Percentiles rank a stretch among this genome's conserved stretches.
Conservation (phyloP, 2,888 invertebrate genomes). For the Nomada goodeniana region DNA sequence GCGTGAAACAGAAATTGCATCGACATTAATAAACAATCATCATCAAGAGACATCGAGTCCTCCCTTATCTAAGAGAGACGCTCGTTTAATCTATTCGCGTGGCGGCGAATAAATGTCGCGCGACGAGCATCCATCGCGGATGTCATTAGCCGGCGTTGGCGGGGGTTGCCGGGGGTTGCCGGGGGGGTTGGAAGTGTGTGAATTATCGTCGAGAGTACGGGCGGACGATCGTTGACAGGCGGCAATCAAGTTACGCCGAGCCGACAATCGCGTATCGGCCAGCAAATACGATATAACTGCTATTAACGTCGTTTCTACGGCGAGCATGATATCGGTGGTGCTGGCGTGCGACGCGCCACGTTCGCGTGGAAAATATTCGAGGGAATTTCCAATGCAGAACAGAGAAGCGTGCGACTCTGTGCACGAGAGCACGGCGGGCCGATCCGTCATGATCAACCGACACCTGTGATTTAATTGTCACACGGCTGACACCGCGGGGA, state of each 20-base stretch:
- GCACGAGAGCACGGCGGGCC: constrained; percentile 48
- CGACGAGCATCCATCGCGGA: constrained; percentile 60
- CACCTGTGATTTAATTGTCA: constrained; percentile 84
- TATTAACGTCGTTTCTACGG: constrained; percentile 57
- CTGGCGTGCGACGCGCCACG: constrained; percentile 50
- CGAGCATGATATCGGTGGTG: constrained; percentile 41
- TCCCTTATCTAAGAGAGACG: constrained; percentile 40
- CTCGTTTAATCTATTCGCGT: constrained; percentile 25
- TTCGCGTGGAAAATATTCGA: constrained; percentile 54
- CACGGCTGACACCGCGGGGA: constrained; percentile 60
- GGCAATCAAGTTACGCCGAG: constrained; percentile 66
- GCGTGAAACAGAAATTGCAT: constrained; percentile 76
- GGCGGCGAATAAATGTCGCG: constrained; percentile 38
- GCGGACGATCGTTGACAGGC: constrained; percentile 67
- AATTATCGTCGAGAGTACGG: constrained; percentile 60
- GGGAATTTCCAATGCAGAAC: constrained; percentile 70
- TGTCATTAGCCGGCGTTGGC: constrained; percentile 60
- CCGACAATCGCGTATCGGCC: constrained; percentile 56
- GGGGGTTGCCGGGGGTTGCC: constrained; percentile 8
- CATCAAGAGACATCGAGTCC: neutral
- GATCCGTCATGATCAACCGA: constrained; percentile 83
- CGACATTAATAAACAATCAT: constrained; percentile 33
- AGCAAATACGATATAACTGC: constrained; percentile 51
- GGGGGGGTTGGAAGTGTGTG: constrained; percentile 8
- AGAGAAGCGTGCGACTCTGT: constrained; percentile 50